Conservation (phyloP, 2,113 vertebrate genomes). For the Lipophrys pholis region DNA sequence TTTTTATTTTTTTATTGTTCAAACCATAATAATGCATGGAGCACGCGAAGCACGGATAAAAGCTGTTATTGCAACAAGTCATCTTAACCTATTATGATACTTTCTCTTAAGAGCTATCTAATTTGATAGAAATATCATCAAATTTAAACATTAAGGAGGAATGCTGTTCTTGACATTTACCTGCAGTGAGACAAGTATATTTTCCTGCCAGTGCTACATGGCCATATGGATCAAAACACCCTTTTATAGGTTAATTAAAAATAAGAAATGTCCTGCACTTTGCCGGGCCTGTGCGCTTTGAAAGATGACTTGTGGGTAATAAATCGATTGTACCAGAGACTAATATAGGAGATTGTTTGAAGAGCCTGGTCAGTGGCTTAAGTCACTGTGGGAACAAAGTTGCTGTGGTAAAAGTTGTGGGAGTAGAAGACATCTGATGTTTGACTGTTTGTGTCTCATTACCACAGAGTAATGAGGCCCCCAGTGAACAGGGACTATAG, state of each 20-base stretch:
- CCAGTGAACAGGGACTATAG: slow-evolving; percentile 25
- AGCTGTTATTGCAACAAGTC: too few species aligned
- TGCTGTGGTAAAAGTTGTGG: not conserved
- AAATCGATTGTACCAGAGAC: not conserved
- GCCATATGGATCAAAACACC: not conserved
- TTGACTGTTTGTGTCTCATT: slow-evolving; percentile 13
- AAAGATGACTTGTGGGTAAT: not conserved
- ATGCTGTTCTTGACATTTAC: not conserved
- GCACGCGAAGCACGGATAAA: too few species aligned
- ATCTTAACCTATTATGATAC: too few species aligned
- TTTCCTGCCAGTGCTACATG: not conserved
- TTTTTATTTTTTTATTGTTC: too few species aligned
- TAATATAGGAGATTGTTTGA: slow-evolving; percentile 16
- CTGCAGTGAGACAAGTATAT: not conserved
- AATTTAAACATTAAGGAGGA: too few species aligned
- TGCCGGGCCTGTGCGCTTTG: not conserved
- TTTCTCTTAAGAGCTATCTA: too few species aligned
- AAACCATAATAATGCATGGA: too few species aligned
- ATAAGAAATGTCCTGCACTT: not conserved
- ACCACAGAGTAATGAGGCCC: slow-evolving; percentile 45
- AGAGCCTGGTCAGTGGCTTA: not conserved
- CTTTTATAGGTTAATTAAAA: slow-evolving; percentile 3
- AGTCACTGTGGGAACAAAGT: not conserved
- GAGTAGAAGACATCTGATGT: slow-evolving; percentile 8
- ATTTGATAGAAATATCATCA: too few species aligned